Conservation (phyloP, 2,888 invertebrate species). For the Morinoia aosen region DNA sequence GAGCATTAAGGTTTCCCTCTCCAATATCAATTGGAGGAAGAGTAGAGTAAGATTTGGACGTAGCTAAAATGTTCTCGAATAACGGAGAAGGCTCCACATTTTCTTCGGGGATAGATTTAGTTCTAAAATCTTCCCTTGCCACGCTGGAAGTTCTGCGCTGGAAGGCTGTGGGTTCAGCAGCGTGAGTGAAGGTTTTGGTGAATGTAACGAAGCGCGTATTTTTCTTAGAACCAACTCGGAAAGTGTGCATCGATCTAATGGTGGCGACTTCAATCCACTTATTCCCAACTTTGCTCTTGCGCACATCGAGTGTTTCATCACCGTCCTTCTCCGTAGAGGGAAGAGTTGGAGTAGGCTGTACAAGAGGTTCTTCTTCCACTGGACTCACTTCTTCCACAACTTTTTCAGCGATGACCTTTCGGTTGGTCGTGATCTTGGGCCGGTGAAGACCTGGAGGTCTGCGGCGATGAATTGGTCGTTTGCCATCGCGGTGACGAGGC, state of each 20-base stretch:
- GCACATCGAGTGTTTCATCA: conserved; percentile 62
- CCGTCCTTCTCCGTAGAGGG: conserved; percentile 46
- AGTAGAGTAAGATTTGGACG: conserved; percentile 78
- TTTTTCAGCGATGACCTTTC: not conserved
- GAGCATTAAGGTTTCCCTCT: conserved; percentile 80
- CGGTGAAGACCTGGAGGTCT: conserved; percentile 32
- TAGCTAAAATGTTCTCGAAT: conserved; percentile 70
- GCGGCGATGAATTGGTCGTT: conserved; percentile 22
- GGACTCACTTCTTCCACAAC: not conserved
- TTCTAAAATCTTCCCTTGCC: conserved; percentile 75
- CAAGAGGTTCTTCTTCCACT: conserved; percentile 11
- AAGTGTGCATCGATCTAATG: conserved; percentile 65
- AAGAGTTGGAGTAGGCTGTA: conserved; percentile 54
- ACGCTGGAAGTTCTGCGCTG: conserved; percentile 70
- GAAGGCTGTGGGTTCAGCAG: conserved; percentile 56
- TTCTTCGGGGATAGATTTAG: conserved; percentile 81
- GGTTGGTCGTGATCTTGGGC: conserved; percentile 54
- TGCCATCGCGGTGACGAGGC: conserved; percentile 41
- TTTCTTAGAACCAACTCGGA: conserved; percentile 64
- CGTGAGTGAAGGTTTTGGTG: conserved; percentile 66
- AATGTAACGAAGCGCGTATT: conserved; percentile 66
- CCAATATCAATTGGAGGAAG: conserved; percentile 86
- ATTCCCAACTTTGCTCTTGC: conserved; percentile 43
- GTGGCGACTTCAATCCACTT: conserved; percentile 63
- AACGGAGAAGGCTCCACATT: conserved; percentile 78